Conservation (phyloP, 2,797 vertebrate species). For the Chanos chanos region DNA sequence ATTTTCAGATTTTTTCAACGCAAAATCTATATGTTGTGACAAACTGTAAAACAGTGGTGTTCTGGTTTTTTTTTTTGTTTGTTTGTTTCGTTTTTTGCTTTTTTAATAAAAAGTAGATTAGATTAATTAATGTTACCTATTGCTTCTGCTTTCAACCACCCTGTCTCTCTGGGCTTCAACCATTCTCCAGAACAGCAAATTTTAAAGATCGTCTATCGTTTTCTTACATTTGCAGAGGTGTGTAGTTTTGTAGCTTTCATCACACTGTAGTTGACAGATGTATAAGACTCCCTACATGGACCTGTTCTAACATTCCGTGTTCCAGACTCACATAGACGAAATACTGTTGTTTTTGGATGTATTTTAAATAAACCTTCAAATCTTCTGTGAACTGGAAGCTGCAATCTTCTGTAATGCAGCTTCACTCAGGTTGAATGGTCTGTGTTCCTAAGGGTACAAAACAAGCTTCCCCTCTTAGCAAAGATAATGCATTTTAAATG, state of each 20-base stretch:
- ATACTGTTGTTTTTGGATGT: conserved; percentile 66
- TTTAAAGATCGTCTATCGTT: conserved; percentile 15
- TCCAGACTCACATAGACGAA: conserved; percentile 73
- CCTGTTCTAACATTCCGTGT: conserved; percentile 72
- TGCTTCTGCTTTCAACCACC: conserved; percentile 25
- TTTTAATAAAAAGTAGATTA: conserved; percentile 41
- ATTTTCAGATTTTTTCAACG: too few species aligned
- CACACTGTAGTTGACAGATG: too few species aligned
- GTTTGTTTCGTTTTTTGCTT: too few species aligned
- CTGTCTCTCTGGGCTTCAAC: conserved; percentile 22
- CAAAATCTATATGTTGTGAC: too few species aligned
- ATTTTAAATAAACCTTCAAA: conserved; percentile 77
- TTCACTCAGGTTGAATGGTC: conserved; percentile 81
- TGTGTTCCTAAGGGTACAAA: conserved; percentile 82
- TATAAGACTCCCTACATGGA: conserved; percentile 66
- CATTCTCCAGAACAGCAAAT: conserved; percentile 21
- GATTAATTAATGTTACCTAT: conserved; percentile 55
- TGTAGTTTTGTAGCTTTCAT: conserved; percentile 72
- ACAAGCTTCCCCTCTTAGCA: conserved; percentile 76
- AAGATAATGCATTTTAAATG: conserved; percentile 69
- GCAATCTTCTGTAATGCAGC: conserved; percentile 77
- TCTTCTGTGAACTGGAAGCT: conserved; percentile 70
- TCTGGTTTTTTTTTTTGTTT: too few species aligned
- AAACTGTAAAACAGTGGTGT: too few species aligned
- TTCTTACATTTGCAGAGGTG: conserved; percentile 24